Evolutionary conservation across 2,113 vertebrate genomes (phyloP), one percentile per base, ranked within the genome.

Genomic region (Atrichornis clamosus): DNA sequence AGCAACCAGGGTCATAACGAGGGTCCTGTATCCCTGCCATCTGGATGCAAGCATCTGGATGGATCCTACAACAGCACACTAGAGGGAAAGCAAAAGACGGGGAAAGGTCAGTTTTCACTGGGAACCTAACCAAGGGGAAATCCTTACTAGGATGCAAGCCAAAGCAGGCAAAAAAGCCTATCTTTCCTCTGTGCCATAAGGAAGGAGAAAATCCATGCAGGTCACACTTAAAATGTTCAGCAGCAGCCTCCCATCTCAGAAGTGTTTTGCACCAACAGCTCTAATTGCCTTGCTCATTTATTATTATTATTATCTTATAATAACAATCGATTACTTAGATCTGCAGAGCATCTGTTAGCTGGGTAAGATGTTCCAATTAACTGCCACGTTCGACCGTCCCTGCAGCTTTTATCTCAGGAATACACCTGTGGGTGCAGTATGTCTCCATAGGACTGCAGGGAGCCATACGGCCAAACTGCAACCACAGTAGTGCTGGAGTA

Each of bases 381-480:
- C 96, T 84, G 74, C 60, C 12, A 14, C 41, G 56, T 83, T 75
- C 63, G 55, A 89, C 27, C 5, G 0, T 78, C 46, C 92, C 60
- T 33, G 39, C 58, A 58, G 60, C 67, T 76, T 83, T 94, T 67
- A 83, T 60, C 67, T 87, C 76, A 89, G 58, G 18, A 95, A 44
- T 92, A 92, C 77, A 56, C 76, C 76, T 59, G 87, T 84, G 77
- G 95, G 39, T 96, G 87, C 93, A 87, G 65, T 84, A 67, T 72
- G 84, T 79, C 95, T 97, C 96, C 95, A 83, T 33, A 95, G 89
- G 78, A 75, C 87, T 91, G 88, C 84, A 91, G 93, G 96, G 86
- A 94, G 87, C 21, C 21, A 88, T 95, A 95, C 95, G 95, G 84
- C 90, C n/a, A 32, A 96, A 96, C 65, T 89, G 82, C 75, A 92